Evolutionary conservation across 35 echinoderm and acorn worm species (phyloP).

Genomic region (Ophiothrix spiculata): DNA sequence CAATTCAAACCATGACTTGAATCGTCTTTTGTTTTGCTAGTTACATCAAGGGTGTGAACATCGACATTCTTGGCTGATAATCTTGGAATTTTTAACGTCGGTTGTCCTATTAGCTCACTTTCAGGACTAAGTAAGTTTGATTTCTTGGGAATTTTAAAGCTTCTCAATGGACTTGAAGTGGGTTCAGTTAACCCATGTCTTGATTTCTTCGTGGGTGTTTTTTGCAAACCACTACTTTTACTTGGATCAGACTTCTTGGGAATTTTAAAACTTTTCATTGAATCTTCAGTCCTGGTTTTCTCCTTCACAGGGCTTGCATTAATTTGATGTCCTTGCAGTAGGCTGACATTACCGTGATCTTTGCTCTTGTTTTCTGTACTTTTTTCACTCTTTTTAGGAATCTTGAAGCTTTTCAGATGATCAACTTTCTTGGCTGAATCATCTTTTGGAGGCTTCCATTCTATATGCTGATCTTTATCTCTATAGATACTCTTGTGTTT

Average conservation of each 20-base stretch:
- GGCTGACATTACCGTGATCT: no score
- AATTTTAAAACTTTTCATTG: neutral
- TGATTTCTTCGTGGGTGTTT: neutral
- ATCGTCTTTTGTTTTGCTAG: neutral
- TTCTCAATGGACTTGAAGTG: neutral
- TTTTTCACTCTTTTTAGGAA: neutral
- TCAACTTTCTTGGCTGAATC: neutral
- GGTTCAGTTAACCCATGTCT: neutral
- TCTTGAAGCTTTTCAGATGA: neutral
- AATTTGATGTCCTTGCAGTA: neutral
- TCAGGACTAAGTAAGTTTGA: no score
- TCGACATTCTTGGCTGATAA: neutral
- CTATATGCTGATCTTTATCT: no score
- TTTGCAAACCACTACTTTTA: neutral
- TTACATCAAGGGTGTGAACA: neutral
- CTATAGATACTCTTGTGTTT: no score
- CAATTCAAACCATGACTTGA: no score
- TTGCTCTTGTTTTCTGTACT: no score
- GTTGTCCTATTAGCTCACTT: no score
- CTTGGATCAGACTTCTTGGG: neutral
- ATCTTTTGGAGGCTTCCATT: neutral
- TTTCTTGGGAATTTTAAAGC: no score
- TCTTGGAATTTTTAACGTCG: neutral
- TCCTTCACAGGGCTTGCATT: neutral
- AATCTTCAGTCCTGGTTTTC: neutral